Evolutionary conservation across 2,113 vertebrate species (phyloP).

Genomic region (Spheniscus mendiculus): DNA sequence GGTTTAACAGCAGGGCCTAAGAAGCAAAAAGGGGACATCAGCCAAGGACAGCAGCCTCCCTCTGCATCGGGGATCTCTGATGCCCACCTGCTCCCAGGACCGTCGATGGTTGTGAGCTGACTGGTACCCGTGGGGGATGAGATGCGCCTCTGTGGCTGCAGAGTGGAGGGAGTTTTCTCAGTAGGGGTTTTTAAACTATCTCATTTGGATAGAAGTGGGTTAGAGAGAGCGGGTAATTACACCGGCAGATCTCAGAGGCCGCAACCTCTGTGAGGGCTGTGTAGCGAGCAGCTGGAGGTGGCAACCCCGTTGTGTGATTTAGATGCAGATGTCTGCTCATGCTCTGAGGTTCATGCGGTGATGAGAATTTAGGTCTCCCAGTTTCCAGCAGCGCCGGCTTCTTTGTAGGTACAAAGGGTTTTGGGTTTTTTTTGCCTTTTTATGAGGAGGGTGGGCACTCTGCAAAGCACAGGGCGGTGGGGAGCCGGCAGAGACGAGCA

Average conservation of each 20-base stretch:
- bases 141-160: neutral
- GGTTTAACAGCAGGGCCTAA: neutral
- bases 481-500: neutral
- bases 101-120: fast-evolving
- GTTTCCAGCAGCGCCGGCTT: neutral
- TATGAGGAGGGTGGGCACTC: neutral
- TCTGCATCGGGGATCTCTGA: neutral
- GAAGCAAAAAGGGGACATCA: neutral
- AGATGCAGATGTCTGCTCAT: conserved; percentile 36
- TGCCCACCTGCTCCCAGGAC: neutral
- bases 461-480: neutral
- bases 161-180: neutral
- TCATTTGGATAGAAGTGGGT: neutral
- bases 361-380: neutral
- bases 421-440: neutral
- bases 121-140: fast-evolving
- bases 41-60: neutral
- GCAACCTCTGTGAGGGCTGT: conserved; percentile 10
- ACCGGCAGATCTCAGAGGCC: neutral
- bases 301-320: conserved; percentile 40
- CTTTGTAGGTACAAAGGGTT: conserved; percentile 4
- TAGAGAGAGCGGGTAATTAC: conserved; percentile 16
- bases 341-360: conserved; percentile 22
- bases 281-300: conserved; percentile 46
- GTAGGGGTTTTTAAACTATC: neutral